These are phyloP conservation scores for Sesamia nonagrioides DNA, from an alignment of 1,140 invertebrate genomes.

Conservation along the genomic window DNA sequence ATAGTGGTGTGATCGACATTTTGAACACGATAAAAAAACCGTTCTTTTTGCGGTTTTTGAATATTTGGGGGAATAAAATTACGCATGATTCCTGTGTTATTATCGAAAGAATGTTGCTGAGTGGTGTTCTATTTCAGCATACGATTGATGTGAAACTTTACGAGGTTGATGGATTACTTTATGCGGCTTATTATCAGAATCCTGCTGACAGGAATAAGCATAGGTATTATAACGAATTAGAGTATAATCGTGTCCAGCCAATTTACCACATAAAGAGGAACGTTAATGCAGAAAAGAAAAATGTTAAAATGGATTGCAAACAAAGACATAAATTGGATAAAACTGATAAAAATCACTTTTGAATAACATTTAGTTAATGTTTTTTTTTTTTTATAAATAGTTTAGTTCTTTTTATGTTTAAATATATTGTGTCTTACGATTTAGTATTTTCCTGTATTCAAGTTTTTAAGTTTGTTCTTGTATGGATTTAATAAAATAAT, in stretches of 20 bases:
- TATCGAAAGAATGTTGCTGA: conserved; percentile 86
- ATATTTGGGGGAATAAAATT: conserved; percentile 88
- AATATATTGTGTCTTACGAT: too few species aligned
- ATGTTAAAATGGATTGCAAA: conserved; percentile 74
- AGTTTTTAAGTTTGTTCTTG: too few species aligned
- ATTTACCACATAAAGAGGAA: conserved; percentile 78
- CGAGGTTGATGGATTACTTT: conserved; percentile 82
- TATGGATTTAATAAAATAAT: too few species aligned
- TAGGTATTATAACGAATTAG: conserved; percentile 77
- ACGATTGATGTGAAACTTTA: conserved; percentile 88
- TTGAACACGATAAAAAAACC: conserved; percentile 88
- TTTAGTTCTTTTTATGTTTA: too few species aligned
- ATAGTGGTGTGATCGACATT: conserved; percentile 83
- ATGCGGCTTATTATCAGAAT: conserved; percentile 86
- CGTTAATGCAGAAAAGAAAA: conserved; percentile 66
- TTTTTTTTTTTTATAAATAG: too few species aligned
- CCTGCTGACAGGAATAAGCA: conserved; percentile 77
- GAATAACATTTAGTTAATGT: background rate
- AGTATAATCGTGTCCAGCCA: conserved; percentile 71
- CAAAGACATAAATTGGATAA: conserved; percentile 74
- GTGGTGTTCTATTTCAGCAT: conserved; percentile 84
- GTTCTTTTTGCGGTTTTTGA: conserved; percentile 82
- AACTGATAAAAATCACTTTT: conserved; percentile 67
- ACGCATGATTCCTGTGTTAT: conserved; percentile 77
- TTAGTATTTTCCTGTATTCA: too few species aligned